These are phyloP conservation scores for Cygnus atratus DNA, from an alignment of 2,113 vertebrate genomes.

Conservation along the genomic window DNA sequence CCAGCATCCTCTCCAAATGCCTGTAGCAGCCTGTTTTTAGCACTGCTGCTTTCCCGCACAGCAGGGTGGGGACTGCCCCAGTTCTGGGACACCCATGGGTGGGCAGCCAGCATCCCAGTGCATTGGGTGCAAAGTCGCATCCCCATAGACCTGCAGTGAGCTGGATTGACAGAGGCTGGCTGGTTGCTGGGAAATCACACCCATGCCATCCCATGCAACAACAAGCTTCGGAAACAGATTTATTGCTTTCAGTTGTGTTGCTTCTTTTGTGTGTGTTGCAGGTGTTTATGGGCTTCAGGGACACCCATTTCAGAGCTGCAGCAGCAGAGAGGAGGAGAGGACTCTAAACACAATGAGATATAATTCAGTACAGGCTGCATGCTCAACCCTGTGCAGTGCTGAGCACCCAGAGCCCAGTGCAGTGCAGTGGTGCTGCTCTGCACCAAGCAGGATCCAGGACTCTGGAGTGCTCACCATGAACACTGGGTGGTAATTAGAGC, in stretches of 20 bases:
- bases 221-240: neutral
- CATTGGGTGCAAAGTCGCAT: neutral
- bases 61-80: neutral
- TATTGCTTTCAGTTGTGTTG: constrained; percentile 16
- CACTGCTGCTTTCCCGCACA: neutral
- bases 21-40: neutral
- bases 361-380: neutral
- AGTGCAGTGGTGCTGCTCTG: neutral
- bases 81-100: neutral
- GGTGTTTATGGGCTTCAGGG: neutral
- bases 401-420: neutral
- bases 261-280: neutral
- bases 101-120: accelerated
- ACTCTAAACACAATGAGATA: accelerated
- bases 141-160: accelerated
- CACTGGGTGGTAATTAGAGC: neutral
- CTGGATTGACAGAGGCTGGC: accelerated
- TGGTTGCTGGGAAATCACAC: accelerated
- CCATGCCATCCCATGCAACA: accelerated
- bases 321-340: neutral
- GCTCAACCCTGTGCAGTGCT: neutral
- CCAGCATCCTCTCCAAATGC: neutral
- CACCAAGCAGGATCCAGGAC: neutral
- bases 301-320: neutral
- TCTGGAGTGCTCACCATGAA: neutral